Evolutionary conservation across 2,113 vertebrate genomes (phyloP).

Genomic region (Ictalurus punctatus): DNA sequence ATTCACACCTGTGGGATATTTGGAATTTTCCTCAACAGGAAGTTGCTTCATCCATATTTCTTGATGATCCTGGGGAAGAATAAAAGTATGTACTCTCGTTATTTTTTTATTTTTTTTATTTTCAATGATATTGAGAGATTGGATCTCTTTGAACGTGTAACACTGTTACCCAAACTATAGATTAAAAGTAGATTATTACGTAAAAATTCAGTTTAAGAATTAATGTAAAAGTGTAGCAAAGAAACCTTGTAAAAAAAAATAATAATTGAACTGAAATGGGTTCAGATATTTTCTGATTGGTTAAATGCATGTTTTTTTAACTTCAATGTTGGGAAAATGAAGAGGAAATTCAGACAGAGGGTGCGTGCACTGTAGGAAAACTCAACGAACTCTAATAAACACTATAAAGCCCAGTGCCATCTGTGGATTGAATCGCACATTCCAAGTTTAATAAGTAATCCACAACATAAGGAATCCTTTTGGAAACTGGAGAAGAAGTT

Average conservation of each 20-base stretch:
- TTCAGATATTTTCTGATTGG: neutral
- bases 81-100: neutral
- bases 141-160: neutral
- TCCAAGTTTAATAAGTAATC: constrained; percentile 40
- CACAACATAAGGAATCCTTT: constrained; percentile 49
- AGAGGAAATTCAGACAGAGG: neutral
- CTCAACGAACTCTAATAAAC: constrained; percentile 36
- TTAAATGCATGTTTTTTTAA: neutral
- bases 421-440: constrained; percentile 29
- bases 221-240: neutral
- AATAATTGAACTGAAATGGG: neutral
- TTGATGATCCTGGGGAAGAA: neutral
- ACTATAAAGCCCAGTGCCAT: constrained; percentile 19
- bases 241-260: neutral
- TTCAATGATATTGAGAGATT: neutral
- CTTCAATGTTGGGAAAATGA: neutral
- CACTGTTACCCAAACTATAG: neutral
- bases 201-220: neutral
- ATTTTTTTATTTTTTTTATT: neutral
- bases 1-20: neutral
- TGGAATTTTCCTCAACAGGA: neutral
- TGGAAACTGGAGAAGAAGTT: constrained; percentile 37
- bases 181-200: neutral
- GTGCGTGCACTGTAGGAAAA: neutral
- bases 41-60: neutral